Evolutionary conservation across 2,113 vertebrate genomes (phyloP), one percentile per base, ranked within the genome.

Genomic region (Oostethus manadensis): DNA sequence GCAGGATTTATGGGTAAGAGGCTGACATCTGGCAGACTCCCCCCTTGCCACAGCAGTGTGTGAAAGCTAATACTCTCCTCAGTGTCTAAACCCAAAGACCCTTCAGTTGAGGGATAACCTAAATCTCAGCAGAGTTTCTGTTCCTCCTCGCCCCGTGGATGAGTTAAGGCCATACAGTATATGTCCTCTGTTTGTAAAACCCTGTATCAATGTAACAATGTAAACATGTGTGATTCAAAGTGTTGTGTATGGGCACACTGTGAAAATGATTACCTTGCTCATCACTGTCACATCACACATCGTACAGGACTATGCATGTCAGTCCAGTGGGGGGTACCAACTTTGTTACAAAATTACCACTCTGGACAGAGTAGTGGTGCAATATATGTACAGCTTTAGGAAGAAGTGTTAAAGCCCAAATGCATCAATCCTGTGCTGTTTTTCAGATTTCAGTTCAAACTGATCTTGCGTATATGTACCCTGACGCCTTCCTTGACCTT

Each of bases 61-160:
- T 87, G 86, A 87, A 87, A 87, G 78, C 74, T 75, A 87, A 87
- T 86, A 87, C 86, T 84, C 81, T 84, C 82, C 78, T 77, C 76
- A 78, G 74, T 84, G 86, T 87, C 82, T 78, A 82, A 86, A 86
- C 82, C 70, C 82, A 66, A 79, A 84, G 80, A 84, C 79, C 82
- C 81, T 73, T 72, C 56, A 77, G 81, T 82, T 81, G 69, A 71
- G 79, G 80, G 77, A 84, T 86, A 86, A 86, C 80, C 72, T 62
- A 64, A 78, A 77, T 79, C 79, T 78, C 83, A 77, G 73, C 71
- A 63, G 76, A 70, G 66, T 64, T 50, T 44, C 66, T 38, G 60
- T 51, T 63, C 61, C 56, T 49, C 66, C 64, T 43, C 62, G 51
- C 45, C 60, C 59, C 61, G 17, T 58, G 62, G 14, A 54, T 42